Evolutionary conservation across 2,797 vertebrate genomes (phyloP).

Genomic region (Tokudaia muenninki): DNA sequence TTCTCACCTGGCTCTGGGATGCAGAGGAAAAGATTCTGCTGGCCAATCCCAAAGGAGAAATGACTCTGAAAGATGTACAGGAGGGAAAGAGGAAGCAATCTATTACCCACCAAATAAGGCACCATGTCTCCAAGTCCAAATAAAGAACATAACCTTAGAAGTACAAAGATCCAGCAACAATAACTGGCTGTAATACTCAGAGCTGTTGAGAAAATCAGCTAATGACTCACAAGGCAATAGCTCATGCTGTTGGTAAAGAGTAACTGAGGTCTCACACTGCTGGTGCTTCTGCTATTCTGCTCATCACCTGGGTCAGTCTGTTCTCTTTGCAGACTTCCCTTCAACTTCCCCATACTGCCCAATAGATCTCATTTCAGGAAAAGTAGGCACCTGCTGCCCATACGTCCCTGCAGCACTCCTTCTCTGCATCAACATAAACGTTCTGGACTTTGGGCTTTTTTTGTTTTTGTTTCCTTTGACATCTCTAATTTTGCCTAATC

Average conservation of each 20-base stretch:
- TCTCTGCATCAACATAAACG: neutral
- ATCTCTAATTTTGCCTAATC: conserved; percentile 38
- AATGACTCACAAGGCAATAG: neutral
- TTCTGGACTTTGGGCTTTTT: neutral
- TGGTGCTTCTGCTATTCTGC: neutral
- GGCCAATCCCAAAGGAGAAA: neutral
- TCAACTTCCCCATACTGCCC: neutral
- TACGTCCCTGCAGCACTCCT: neutral
- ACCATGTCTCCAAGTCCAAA: neutral
- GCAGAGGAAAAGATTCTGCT: neutral
- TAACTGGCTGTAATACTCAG: neutral
- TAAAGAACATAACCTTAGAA: neutral
- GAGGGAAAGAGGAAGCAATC: neutral
- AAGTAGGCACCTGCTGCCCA: neutral
- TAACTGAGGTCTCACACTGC: neutral
- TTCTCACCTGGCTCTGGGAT: neutral
- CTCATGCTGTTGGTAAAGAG: neutral
- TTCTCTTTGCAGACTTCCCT: neutral
- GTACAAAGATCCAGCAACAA: neutral
- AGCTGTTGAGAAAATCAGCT: neutral
- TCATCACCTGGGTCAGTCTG: neutral
- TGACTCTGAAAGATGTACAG: neutral
- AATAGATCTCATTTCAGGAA: neutral
- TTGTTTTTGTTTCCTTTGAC: neutral
- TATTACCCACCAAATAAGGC: neutral